phyloP scores from a whole-genome alignment of 35 echinoderm and acorn worm species.

The Lytechinus variegatus region DNA sequence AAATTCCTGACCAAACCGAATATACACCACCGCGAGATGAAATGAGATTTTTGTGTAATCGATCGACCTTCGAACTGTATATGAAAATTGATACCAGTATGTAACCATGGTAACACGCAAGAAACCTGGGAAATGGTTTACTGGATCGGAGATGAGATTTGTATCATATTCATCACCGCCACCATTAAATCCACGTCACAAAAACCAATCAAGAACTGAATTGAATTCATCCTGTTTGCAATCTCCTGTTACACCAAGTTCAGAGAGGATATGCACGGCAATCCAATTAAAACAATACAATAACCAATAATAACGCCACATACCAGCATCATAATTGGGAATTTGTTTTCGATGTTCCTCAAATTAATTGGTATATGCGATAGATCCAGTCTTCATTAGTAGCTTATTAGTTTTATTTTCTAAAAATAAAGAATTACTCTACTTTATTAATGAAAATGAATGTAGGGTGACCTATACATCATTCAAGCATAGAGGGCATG shows the following conservation, averaged over 20 bases:
- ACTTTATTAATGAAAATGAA: background rate
- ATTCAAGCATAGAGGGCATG: background rate
- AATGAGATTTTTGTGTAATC: background rate
- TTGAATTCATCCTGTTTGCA: background rate
- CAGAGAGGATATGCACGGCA: background rate
- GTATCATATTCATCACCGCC: background rate
- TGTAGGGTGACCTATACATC: background rate
- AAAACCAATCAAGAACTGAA: background rate
- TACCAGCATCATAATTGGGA: background rate
- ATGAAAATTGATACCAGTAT: background rate
- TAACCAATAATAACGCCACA: background rate
- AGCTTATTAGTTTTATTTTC: background rate
- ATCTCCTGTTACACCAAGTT: background rate
- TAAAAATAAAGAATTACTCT: background rate
- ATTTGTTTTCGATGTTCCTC: background rate
- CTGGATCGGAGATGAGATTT: background rate
- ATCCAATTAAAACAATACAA: slow-evolving; percentile 7
- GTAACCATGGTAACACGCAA: background rate
- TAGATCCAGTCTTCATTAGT: background rate
- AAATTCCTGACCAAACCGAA: background rate
- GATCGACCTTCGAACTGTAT: background rate
- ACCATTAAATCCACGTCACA: background rate
- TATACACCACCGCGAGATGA: background rate
- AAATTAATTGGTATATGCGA: background rate
- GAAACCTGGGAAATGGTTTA: background rate